Conservation (phyloP, 2,888 invertebrate genomes). For the Seladonia tumulorum region DNA sequence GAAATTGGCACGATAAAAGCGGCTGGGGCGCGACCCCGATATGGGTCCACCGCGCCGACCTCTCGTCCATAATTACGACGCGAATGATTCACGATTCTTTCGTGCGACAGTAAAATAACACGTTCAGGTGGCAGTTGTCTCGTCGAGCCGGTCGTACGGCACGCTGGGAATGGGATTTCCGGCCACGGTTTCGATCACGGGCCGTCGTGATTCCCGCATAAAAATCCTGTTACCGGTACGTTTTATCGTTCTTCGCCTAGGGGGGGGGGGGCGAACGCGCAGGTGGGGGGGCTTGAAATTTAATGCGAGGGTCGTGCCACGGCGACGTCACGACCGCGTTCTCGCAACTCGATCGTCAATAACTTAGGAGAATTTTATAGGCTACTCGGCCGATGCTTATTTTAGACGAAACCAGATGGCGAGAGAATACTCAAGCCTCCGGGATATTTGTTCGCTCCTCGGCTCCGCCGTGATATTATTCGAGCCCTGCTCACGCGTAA, state of each 20-base stretch:
- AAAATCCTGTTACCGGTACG: conserved; percentile 40
- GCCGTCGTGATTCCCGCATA: conserved; percentile 31
- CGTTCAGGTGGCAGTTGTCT: conserved; percentile 16
- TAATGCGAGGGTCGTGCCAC: conserved; percentile 10
- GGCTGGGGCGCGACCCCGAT: conserved; percentile 4
- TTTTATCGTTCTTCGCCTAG: conserved; percentile 19
- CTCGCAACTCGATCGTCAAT: conserved; percentile 26
- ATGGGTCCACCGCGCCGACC: not conserved
- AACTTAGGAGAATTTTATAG: conserved; percentile 39
- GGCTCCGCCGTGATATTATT: not conserved
- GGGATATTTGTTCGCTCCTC: not conserved
- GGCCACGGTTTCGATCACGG: conserved; percentile 21
- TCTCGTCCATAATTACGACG: conserved; percentile 47
- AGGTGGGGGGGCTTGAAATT: conserved; percentile 15
- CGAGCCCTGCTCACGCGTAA: not conserved
- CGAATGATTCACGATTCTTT: conserved; percentile 54
- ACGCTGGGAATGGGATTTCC: conserved; percentile 1
- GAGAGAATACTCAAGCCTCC: not conserved
- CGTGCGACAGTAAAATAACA: conserved; percentile 35
- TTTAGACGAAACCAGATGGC: not conserved
- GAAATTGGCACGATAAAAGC: conserved; percentile 44
- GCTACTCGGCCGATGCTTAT: conserved; percentile 13
- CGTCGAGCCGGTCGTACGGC: not conserved
- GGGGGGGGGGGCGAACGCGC: not conserved
- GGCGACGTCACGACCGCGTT: not conserved